Evolutionary conservation across 2,113 vertebrate genomes (phyloP).

Genomic region (Bubo bubo): DNA sequence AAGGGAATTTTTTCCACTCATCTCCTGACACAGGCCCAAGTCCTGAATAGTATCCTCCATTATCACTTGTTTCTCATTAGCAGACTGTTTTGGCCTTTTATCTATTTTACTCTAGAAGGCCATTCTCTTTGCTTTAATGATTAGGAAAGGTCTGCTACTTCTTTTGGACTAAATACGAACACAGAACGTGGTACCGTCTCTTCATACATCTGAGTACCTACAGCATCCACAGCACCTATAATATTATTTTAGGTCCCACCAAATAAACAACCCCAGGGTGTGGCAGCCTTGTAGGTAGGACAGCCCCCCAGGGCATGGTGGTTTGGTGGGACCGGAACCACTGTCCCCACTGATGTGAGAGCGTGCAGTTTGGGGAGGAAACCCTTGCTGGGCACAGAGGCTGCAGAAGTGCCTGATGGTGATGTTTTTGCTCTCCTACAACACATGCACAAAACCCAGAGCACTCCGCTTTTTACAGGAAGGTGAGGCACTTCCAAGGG

Average conservation of each 20-base stretch:
- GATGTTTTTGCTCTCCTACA: rapidly evolving
- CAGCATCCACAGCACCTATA: not conserved
- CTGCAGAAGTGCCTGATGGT: not conserved
- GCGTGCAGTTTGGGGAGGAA: not conserved
- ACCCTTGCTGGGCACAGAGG: not conserved
- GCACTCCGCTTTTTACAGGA: not conserved
- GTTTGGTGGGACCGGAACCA: not conserved
- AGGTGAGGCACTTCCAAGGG: not conserved
- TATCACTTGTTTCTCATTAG: rapidly evolving
- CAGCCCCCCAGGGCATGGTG: not conserved
- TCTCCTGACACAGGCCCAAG: not conserved
- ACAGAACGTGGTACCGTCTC: not conserved
- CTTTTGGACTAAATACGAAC: not conserved
- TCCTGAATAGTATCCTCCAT: not conserved
- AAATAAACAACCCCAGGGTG: not conserved
- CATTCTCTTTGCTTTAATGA: not conserved
- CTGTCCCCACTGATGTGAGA: rapidly evolving
- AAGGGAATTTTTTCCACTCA: not conserved
- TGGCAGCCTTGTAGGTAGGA: not conserved
- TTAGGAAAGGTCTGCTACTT: not conserved
- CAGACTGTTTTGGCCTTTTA: not conserved
- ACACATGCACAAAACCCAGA: not conserved
- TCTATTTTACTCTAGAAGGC: not conserved
- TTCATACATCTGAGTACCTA: not conserved
- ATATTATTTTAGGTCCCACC: too few species aligned